Evolutionary conservation across 2,888 invertebrate species (phyloP), one percentile per base, ranked within the genome.

Genomic region (Rotaria sp.): DNA sequence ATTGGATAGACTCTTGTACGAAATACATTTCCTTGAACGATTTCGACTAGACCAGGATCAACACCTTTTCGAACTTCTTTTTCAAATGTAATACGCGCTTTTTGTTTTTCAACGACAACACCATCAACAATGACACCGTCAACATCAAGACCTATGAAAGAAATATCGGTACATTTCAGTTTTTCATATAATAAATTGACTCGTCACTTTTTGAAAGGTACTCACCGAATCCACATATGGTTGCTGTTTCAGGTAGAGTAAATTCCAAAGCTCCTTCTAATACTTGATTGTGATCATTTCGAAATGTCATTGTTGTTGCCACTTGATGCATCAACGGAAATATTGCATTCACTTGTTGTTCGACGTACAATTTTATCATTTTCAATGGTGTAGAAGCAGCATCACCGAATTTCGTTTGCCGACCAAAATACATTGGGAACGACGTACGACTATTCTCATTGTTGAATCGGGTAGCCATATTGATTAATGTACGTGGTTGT

Each of bases 111-210:
- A 35, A 59, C 59, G 30, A 59, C 59, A 59, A 59, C 59, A 26
- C 59, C 59, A 59, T 59, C 59, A 15, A 59, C 59, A 30, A 59
- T 59, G 1, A 2, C 7, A 59, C 59, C 59, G 30, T 59, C 59
- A 30, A 74, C 21, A 74, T 74, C 74, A 74, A 74, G 74, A 74
- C n/a, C n/a, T n/a, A n/a, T n/a, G n/a, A n/a, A n/a, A n/a, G n/a
- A n/a, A n/a, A n/a, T n/a, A n/a, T n/a, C n/a, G n/a, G n/a, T n/a
- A n/a, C n/a, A n/a, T n/a, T n/a, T n/a, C n/a, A n/a, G n/a, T n/a
- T n/a, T n/a, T n/a, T n/a, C n/a, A n/a, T n/a, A n/a, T n/a, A n/a
- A n/a, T n/a, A n/a, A n/a, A n/a, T n/a, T n/a, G n/a, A n/a, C n/a
- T n/a, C n/a, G n/a, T n/a, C n/a, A n/a, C n/a, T 38, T 38, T 30